phyloP scores from a whole-genome alignment of 2,888 invertebrate genomes.

The Xanthorhoe spadicearia region DNA sequence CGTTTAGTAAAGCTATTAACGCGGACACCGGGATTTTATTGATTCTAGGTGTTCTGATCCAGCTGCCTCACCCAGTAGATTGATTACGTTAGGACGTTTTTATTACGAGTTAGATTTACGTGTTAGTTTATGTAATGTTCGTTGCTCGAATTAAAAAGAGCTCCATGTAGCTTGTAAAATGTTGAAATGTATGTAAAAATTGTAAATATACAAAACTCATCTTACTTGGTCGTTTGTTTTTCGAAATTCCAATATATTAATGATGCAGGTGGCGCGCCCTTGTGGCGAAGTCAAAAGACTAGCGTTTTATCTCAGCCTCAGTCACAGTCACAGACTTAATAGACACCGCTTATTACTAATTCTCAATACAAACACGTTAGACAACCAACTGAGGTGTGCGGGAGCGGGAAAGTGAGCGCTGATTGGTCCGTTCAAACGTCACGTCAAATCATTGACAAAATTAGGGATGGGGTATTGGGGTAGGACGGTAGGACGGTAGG shows the following conservation, averaged over 20 bases:
- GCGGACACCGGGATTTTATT: conserved; percentile 80
- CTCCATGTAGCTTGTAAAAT: conserved; percentile 84
- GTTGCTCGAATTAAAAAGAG: conserved; percentile 85
- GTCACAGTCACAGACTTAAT: too few relatives aligned
- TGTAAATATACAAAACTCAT: conserved; percentile 83
- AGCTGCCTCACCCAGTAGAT: conserved; percentile 74
- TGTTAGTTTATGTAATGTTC: conserved; percentile 85
- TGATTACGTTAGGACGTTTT: conserved; percentile 79
- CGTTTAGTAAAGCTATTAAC: conserved; percentile 54
- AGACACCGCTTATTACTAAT: too few relatives aligned
- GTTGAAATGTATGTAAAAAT: conserved; percentile 84
- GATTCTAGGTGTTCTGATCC: conserved; percentile 77
- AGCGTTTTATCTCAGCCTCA: too few relatives aligned
- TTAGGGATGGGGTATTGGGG: too few relatives aligned
- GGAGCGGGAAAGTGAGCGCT: too few relatives aligned
- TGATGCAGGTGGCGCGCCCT: too few relatives aligned
- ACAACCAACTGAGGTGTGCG: too few relatives aligned
- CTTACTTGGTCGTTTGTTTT: conserved; percentile 74
- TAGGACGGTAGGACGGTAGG: too few relatives aligned
- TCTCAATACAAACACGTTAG: too few relatives aligned
- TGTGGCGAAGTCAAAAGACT: too few relatives aligned
- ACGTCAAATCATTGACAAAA: too few relatives aligned
- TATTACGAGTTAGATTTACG: conserved; percentile 83
- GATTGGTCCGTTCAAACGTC: too few relatives aligned
- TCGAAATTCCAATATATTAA: not conserved